These are phyloP conservation scores for Epistrophella euchroma DNA, from an alignment of 2,888 invertebrate genomes.

Conservation along the genomic window DNA sequence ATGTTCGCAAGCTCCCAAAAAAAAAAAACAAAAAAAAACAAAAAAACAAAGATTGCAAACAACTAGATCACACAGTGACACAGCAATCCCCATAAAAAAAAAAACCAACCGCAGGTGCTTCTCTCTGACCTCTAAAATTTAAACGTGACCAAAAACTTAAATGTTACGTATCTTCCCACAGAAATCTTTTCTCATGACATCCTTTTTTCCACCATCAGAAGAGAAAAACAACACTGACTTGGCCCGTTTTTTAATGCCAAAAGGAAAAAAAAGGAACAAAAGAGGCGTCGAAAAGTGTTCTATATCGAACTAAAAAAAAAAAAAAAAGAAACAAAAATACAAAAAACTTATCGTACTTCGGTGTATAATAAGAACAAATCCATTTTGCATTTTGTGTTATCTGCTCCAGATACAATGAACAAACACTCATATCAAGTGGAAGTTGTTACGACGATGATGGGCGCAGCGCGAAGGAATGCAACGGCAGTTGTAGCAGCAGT, in stretches of 20 bases:
- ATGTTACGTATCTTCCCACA: conserved; percentile 35
- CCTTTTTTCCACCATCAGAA: not conserved
- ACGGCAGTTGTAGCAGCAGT: not conserved
- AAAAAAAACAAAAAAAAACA: not conserved
- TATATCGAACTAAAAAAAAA: conserved; percentile 3
- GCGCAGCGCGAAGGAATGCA: not conserved
- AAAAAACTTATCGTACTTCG: conserved; percentile 51
- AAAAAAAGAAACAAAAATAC: not conserved
- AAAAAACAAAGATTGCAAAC: not conserved
- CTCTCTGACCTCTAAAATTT: conserved; percentile 45
- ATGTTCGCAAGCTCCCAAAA: not conserved
- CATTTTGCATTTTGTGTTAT: conserved; percentile 72
- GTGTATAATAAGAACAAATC: conserved; percentile 58
- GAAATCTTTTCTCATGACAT: conserved; percentile 46
- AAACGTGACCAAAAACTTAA: conserved; percentile 37
- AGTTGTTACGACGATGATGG: conserved; percentile 15
- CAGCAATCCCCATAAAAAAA: not conserved
- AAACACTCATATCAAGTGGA: conserved; percentile 67
- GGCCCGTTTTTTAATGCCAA: conserved; percentile 37
- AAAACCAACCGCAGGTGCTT: conserved; percentile 42
- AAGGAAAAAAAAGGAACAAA: conserved; percentile 19
- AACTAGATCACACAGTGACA: conserved; percentile 36
- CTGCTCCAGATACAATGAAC: conserved; percentile 74
- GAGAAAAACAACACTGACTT: conserved; percentile 1
- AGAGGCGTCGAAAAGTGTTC: conserved; percentile 31